Percentiles rank a stretch among this genome's conserved stretches.
Conservation (phyloP, 2,888 invertebrate genomes). For the Merodon equestris region DNA sequence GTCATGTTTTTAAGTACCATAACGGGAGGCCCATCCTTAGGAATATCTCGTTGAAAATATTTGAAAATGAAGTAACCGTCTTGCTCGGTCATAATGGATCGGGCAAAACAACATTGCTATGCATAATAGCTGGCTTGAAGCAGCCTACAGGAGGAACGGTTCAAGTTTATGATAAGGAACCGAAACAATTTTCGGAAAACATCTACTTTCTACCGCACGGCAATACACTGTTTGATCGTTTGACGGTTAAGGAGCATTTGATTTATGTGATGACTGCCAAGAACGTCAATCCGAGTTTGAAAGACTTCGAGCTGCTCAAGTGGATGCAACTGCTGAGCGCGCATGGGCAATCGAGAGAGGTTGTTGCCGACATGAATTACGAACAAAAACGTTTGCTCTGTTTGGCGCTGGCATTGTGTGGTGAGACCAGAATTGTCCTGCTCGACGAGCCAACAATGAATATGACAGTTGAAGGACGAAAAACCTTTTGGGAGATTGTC, state of each 20-base stretch:
- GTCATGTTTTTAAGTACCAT: no score
- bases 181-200: slow-evolving; percentile 81
- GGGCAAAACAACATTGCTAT: slow-evolving; percentile 94
- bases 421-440: slow-evolving; percentile 81
- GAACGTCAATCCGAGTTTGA: slow-evolving; percentile 79
- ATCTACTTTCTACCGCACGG: slow-evolving; percentile 90
- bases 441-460: slow-evolving; percentile 73
- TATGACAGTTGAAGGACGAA: slow-evolving; percentile 85
- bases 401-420: slow-evolving; percentile 86
- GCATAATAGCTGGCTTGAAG: slow-evolving; percentile 89
- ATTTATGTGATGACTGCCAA: slow-evolving; percentile 88
- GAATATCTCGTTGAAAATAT: slow-evolving; percentile 71
- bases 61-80: slow-evolving; percentile 79
- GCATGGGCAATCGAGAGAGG: slow-evolving; percentile 81
- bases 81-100: slow-evolving; percentile 88
- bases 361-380: slow-evolving; percentile 82
- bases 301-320: slow-evolving; percentile 81
- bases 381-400: slow-evolving; percentile 87
- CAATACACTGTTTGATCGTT: slow-evolving; percentile 87
- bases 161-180: slow-evolving; percentile 81
- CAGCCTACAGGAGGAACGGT: slow-evolving; percentile 83
- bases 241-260: slow-evolving; percentile 90
- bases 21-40: no score
- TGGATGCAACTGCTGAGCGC: slow-evolving; percentile 83
- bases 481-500: slow-evolving; percentile 89